Conservation (phyloP, 2,797 vertebrate species). For the Argyrosomus regius region DNA sequence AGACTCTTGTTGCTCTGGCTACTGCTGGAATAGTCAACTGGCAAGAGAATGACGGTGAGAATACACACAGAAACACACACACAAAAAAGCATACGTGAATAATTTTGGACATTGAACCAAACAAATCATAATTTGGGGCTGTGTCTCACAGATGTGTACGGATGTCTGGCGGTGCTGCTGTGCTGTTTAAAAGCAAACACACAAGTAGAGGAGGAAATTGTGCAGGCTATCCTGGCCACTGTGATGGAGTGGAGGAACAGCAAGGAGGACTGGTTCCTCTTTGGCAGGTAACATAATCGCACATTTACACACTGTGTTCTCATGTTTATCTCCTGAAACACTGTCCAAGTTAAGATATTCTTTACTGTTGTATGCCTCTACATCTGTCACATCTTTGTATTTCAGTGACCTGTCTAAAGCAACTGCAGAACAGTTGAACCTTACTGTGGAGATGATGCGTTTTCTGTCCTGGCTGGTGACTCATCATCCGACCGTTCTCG, state of each 20-base stretch:
- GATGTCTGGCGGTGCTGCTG: constrained; percentile 91
- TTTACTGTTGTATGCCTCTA: neutral
- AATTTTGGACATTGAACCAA: constrained; percentile 10
- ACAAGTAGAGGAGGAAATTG: constrained; percentile 86
- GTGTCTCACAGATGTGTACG: constrained; percentile 88
- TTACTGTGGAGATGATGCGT: constrained; percentile 94
- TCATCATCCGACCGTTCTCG: constrained; percentile 81
- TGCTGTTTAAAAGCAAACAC: constrained; percentile 88
- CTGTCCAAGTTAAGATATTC: neutral
- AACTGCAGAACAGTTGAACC: constrained; percentile 85
- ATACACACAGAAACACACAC: neutral
- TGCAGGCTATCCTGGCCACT: constrained; percentile 89
- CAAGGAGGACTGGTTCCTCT: constrained; percentile 93
- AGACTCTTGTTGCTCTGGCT: constrained; percentile 88
- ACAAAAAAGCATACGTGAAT: neutral
- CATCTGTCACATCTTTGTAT: constrained; percentile 49
- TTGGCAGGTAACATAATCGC: constrained; percentile 86
- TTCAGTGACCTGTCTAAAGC: constrained; percentile 89
- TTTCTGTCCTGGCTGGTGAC: constrained; percentile 90
- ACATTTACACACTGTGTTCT: neutral
- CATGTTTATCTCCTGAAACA: neutral
- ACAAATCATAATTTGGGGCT: neutral
- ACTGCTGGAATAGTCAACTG: constrained; percentile 92
- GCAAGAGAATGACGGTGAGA: constrained; percentile 86
- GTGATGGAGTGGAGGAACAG: constrained; percentile 92